Percentiles rank a stretch among this genome's conserved stretches.
phyloP scores from a whole-genome alignment of 2,888 invertebrate genomes.

The Slavum lentiscoides region DNA sequence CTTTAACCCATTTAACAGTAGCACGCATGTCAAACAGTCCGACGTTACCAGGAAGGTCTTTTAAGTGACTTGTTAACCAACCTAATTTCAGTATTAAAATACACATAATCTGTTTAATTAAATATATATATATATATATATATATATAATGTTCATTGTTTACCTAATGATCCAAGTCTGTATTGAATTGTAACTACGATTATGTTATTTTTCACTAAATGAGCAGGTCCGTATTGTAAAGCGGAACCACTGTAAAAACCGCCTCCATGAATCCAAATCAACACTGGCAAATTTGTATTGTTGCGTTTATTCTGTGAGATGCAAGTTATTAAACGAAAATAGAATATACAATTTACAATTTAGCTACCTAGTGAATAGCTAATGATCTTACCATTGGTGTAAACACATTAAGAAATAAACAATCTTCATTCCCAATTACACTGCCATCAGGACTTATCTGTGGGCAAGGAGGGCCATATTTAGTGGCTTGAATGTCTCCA shows the following conservation, averaged over 20 bases:
- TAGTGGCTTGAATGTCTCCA: slow-evolving; percentile 67
- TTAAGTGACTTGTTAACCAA: slow-evolving; percentile 73
- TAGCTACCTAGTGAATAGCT: too few species aligned
- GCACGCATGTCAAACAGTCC: slow-evolving; percentile 75
- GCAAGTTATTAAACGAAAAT: slow-evolving; percentile 2
- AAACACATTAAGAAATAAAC: slow-evolving; percentile 75
- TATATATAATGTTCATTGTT: slow-evolving; percentile 28
- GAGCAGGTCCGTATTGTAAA: slow-evolving; percentile 71
- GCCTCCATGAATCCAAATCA: slow-evolving; percentile 80
- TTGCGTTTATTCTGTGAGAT: slow-evolving; percentile 7
- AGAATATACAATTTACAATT: slow-evolving; percentile 57
- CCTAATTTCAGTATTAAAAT: slow-evolving; percentile 60
- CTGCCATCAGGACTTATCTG: slow-evolving; percentile 63
- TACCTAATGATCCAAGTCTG: slow-evolving; percentile 71
- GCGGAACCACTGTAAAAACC: slow-evolving; percentile 76
- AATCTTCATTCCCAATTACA: slow-evolving; percentile 67
- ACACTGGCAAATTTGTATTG: slow-evolving; percentile 64
- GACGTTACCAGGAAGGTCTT: slow-evolving; percentile 74
- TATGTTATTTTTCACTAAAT: slow-evolving; percentile 69
- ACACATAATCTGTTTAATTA: neutral
- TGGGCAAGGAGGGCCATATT: slow-evolving; percentile 66
- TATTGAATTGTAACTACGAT: slow-evolving; percentile 78
- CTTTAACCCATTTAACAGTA: slow-evolving; percentile 73
- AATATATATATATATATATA: too few species aligned
- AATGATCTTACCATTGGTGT: slow-evolving; percentile 63